Conservation (phyloP, 2,888 invertebrate genomes). For the Odontocolon sp. region DNA sequence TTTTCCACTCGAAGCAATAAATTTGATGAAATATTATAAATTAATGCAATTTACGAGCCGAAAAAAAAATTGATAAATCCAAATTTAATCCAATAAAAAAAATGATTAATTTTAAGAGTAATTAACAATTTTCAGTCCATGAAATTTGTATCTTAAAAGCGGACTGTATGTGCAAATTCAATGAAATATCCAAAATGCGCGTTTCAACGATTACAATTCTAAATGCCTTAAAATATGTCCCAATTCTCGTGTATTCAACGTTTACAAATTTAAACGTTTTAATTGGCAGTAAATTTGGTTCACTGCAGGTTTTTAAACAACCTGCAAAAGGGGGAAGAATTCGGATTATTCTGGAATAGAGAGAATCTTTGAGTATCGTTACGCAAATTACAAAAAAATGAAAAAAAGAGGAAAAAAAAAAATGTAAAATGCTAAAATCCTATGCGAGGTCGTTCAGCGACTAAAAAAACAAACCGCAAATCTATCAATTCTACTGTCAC, state of each 20-base stretch:
- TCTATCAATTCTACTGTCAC: conserved; percentile 45
- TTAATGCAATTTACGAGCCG: too few species aligned
- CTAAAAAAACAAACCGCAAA: conserved; percentile 22
- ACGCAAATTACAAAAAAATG: conserved; percentile 8
- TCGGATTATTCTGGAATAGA: conserved; percentile 39
- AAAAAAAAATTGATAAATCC: too few species aligned
- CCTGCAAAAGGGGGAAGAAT: conserved; percentile 47
- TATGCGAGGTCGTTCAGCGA: conserved; percentile 45
- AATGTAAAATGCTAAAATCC: conserved; percentile 6
- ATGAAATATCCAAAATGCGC: conserved; percentile 17
- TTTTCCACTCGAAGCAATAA: conserved; percentile 14
- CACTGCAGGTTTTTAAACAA: conserved; percentile 20
- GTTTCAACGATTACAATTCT: conserved; percentile 5
- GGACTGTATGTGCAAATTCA: conserved; percentile 41
- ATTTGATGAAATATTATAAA: too few species aligned
- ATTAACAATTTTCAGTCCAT: too few species aligned
- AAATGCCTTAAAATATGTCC: conserved; percentile 41
- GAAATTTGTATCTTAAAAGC: conserved; percentile 25
- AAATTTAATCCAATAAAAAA: background rate
- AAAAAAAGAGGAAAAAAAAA: background rate
- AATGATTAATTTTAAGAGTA: conserved; percentile 9
- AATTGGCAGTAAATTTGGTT: conserved; percentile 57
- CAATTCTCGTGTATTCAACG: conserved; percentile 32
- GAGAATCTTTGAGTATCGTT: conserved; percentile 40
- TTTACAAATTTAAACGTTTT: conserved; percentile 29